Base-by-base conservation (phyloP, 37 sponge, comb jelly and placozoan species). In the Bolinopsis microptera region DNA sequence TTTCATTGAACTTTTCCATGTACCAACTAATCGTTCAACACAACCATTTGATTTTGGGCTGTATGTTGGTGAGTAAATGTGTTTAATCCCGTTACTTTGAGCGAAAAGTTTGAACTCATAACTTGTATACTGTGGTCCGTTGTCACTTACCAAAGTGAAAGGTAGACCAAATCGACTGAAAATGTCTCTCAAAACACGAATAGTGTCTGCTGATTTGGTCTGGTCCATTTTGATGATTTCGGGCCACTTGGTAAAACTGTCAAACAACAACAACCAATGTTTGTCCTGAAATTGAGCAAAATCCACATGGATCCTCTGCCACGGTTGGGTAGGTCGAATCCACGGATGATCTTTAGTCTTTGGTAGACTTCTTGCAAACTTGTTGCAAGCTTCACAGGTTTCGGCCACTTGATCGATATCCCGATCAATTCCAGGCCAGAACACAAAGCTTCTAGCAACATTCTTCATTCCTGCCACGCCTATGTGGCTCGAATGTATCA, bases 1-100 rank as follows among this genome's bases (percentile, higher is more conserved):
- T 35, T 69, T 69, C 72, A 94, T 72, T 8, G 93, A 38, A 9
- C 32, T 35, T 38, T 94, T 94, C 61, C 93, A 93, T 3, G 93
- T 93, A 25, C 76, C 31, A 0, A 94, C 93, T 38, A 83, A 38
- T 3, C 93, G 5, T 76, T 95, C 94, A 16, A 27, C 61, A 23
- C 16, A 2, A 25, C 92, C 92, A 61, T 90, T 90, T 13, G 26
- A n/a, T 26, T 40, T 61, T 26, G 93, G 93, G 38, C 90, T 23
- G 34, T 69, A 93, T n/a, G 93, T 25, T 35, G 93, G 38, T 82
- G 93, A 24, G 23, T 23, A 33, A 27, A 93, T 77, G 36, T 82
- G 76, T 34, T 83, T 69, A 35, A 93, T 32, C 13, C 76, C 76
- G 34, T 77, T 69, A 3, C 1, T 25, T 22, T 69, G 24, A 23